These are phyloP conservation scores for Scatophagus argus DNA, from an alignment of 2,113 vertebrate genomes.

Conservation along the genomic window DNA sequence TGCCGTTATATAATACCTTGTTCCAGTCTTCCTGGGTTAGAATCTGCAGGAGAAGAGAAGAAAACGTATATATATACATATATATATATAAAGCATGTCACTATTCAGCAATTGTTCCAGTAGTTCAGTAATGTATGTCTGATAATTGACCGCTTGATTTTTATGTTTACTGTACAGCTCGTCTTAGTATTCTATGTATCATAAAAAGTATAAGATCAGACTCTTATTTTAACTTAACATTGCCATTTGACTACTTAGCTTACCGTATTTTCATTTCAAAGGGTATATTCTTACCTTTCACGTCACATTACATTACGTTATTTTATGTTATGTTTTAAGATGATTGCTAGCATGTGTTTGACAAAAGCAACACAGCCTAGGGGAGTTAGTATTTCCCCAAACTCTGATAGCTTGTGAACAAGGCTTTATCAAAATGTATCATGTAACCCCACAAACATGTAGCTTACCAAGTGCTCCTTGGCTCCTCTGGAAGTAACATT, in stretches of 20 bases:
- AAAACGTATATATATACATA: neutral
- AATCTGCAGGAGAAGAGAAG: constrained; percentile 83
- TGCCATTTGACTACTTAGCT: too few species aligned
- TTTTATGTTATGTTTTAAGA: too few species aligned
- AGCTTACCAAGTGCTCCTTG: neutral
- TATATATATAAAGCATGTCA: neutral
- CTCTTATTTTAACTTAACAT: too few species aligned
- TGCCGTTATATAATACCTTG: constrained; percentile 96
- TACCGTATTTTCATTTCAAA: too few species aligned
- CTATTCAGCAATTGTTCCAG: neutral
- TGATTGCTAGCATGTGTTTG: neutral
- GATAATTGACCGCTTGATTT: neutral
- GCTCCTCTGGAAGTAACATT: too few species aligned
- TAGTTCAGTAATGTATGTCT: neutral
- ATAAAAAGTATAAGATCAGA: too few species aligned
- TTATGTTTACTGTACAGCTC: too few species aligned
- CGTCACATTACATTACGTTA: too few species aligned
- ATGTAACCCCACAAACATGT: neutral
- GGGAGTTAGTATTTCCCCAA: neutral
- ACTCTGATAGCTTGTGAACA: neutral
- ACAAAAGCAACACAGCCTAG: neutral
- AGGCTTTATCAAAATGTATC: neutral
- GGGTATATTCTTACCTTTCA: too few species aligned
- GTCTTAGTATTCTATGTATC: too few species aligned
- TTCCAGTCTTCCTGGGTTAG: constrained; percentile 99